Evolutionary conservation across 2,888 invertebrate species (phyloP), one percentile per base, ranked within the genome.

Genomic region (Troides oblongomaculatus): DNA sequence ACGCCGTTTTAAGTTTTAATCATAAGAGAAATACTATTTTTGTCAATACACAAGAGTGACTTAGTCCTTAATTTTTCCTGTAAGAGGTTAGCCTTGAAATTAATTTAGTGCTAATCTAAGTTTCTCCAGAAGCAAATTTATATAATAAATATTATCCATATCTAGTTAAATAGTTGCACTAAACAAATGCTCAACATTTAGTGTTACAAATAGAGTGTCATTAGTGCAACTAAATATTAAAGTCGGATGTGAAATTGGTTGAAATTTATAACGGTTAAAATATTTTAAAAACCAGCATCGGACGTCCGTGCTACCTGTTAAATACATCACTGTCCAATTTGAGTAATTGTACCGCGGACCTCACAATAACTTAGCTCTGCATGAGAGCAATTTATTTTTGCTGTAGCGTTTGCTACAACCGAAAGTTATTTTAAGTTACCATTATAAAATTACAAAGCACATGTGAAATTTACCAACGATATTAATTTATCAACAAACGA

Each of bases 281-380:
- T 68, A 58, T 63, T 66, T 70, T 62, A 25, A 62, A 70, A 66
- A 66, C 62, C 59, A 62, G 43, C 66, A 70, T 43, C 59, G 70
- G 50, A 66, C 66, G 39, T 53, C 46, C 70, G 59, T n/a, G 43
- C 36, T 66, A 66, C 70, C 70, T 66, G 70, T 39, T 62, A 66
- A 66, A 70, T 70, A 70, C 61, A 66, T 70, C 70, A 70, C 58
- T 70, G 70, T 70, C 70, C 70, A 63, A 66, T 70, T 63, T 70
- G 70, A 70, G 62, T 66, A 66, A 66, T 65, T 62, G 70, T 63
- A 25, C 46, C 50, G 63, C 62, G 59, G 61, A 69, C 62, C 62
- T 57, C 65, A 69, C 69, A 65, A 62, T 62, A 65, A 58, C 65
- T 65, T 65, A 65, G 57, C 65, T 69, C 57, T 57, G 61, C 60